Base-by-base conservation (phyloP, 2,113 vertebrate genomes). In the Pelecanus crispus region DNA sequence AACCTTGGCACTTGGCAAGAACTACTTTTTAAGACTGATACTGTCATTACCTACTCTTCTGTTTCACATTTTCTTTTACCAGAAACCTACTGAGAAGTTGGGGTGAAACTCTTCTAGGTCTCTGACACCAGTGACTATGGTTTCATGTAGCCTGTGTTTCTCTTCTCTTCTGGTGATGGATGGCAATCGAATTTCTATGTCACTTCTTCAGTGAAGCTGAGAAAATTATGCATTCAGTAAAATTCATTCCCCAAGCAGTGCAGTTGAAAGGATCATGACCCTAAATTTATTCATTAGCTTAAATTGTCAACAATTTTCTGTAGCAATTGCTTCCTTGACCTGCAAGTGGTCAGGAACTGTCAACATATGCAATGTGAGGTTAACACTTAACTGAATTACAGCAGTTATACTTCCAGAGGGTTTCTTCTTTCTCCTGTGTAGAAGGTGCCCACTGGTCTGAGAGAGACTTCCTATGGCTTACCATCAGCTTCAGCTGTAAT, bases 231-330 rank as follows among this genome's bases (percentile, higher is more conserved):
- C 13, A 68, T 90, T 92, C 40, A 45, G 70, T 91, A 92, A 95
- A 95, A 63, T 67, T 71, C 2, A 56, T 40, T 94, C 32, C 58
- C 40, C 65, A 81, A 68, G 52, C 63, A 81, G 31, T 42, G 66
- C 36, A 45, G 36, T 5, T 87, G 73, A 91, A 84, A 24, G 56
- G 65, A 81, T 82, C 84, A 42, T 29, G 73, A 93, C 74, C 87
- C 34, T 68, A 90, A 72, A 91, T 65, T n/a, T 96, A 94, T 82
- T 95, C 73, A 94, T 94, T 91, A 95, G 52, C 78, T 87, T 65
- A 91, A 92, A 96, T 78, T 89, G 86, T 91, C 88, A 86, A 92
- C 73, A 72, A 70, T 81, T 92, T 94, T 87, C 77, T 80, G 28
- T 75, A 79, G 89, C 73, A 95, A 82, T 82, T 87, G 83, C 75